These are phyloP conservation scores for Clarias platycephalus DNA, from an alignment of 2,797 vertebrate species.

Conservation along the genomic window DNA sequence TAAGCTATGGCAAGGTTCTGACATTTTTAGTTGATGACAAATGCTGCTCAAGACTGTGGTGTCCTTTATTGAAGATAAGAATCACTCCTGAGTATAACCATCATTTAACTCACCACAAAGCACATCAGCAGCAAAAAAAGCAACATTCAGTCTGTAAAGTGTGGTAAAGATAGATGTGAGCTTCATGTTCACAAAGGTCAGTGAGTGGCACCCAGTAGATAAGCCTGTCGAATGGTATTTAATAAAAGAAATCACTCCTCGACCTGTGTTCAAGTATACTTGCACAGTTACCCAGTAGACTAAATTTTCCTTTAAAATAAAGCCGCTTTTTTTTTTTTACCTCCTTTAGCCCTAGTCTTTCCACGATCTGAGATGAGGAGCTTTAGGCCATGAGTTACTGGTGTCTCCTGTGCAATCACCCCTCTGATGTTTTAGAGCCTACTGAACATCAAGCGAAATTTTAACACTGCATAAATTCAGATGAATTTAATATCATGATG, in stretches of 20 bases:
- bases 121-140: background rate
- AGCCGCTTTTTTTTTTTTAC: background rate
- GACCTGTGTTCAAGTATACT: background rate
- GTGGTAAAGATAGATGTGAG: background rate
- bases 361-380: no score
- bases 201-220: background rate
- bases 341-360: background rate
- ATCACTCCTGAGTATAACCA: background rate
- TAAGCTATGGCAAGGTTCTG: background rate
- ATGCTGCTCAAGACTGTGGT: no score
- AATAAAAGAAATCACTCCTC: background rate
- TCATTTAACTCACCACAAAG: background rate
- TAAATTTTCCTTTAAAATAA: background rate
- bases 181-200: background rate
- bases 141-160: constrained; percentile 5
- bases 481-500: no score
- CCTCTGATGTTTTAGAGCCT: no score
- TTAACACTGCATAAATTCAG: no score
- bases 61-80: background rate
- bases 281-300: background rate
- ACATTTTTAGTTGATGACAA: background rate
- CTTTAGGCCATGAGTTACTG: no score
- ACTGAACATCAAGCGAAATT: no score
- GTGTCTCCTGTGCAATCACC: no score
- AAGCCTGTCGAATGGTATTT: background rate